Evolutionary conservation across 2,113 vertebrate genomes (phyloP).

Genomic region (Gavia stellata): DNA sequence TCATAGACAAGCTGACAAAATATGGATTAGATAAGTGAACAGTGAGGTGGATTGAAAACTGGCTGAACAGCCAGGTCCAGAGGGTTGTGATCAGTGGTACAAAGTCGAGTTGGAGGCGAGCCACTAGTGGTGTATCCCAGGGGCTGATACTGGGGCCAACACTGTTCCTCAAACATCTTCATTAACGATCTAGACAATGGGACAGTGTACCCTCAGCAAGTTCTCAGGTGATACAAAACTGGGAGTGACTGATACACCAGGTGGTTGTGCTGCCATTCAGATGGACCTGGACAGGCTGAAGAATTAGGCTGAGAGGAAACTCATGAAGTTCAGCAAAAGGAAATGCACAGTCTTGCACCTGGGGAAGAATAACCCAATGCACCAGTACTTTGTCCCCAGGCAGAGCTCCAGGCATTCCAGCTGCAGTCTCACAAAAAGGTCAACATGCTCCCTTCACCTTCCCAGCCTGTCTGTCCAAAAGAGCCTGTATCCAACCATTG

Average conservation of each 20-base stretch:
- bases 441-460: fast-evolving
- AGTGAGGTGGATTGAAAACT: neutral
- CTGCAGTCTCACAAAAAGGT: neutral
- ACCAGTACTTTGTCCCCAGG: neutral
- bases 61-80: neutral
- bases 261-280: neutral
- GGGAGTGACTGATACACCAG: neutral
- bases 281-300: neutral
- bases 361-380: neutral
- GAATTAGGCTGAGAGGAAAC: neutral
- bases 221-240: neutral
- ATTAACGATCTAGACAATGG: neutral
- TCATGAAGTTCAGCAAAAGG: neutral
- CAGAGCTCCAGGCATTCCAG: neutral
- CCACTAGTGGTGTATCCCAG: neutral
- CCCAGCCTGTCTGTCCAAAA: neutral
- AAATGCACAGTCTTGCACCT: neutral
- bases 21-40: neutral
- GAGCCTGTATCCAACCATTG: neutral
- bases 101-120: neutral
- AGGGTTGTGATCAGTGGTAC: neutral
- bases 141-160: neutral
- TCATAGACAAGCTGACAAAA: neutral
- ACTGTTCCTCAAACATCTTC: neutral
- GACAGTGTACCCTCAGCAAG: neutral